Base-by-base conservation (phyloP, 2,888 invertebrate genomes). In the Tinea pellionella region DNA sequence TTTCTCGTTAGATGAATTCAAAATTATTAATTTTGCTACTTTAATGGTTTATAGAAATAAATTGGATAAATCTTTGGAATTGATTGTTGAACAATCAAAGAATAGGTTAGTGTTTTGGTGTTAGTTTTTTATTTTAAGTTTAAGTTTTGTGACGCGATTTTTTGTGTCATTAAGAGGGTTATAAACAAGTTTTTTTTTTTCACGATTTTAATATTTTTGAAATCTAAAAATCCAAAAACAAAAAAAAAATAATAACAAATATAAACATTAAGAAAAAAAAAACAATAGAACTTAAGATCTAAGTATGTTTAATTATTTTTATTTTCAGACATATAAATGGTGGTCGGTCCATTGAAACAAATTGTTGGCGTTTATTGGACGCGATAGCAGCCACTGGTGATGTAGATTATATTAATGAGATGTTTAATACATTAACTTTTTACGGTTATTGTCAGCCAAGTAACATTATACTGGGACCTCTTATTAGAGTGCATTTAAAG, bases 1-100 rank as follows among this genome's bases (percentile, higher is more conserved):
- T 61, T 93, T 93, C 68, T 73, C 70, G 0, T 66, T 93, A 13
- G 93, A 93, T 69, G 89, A 89, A 65, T 90, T 83, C 68, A 94
- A 93, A 73, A 73, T 92, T 1, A 78, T 93, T 1, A 90, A 91
- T 67, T 90, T 89, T 61, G 91, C 91, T 0, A 88, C 89, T 0
- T 75, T 91, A 4, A 80, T 92, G 72, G 88, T 91, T 3, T 80
- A 86, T 47, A 74, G 84, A 11, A 75, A 80, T 61, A 77, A 76
- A 63, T 74, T 87, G 0, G 69, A 76, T 0, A 76, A 80, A 41
- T 90, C 89, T 0, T 69, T 84, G 8, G 71, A 78, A 2, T 65
- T 92, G 62, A 77, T 92, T 24, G 75, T 71, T 30, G 78, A 88
- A 16, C 89, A 90, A 61, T 78, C 88, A 1, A 78, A 77, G 53